phyloP scores from a whole-genome alignment of 2,888 invertebrate genomes.

The Habroteleia sp. region DNA sequence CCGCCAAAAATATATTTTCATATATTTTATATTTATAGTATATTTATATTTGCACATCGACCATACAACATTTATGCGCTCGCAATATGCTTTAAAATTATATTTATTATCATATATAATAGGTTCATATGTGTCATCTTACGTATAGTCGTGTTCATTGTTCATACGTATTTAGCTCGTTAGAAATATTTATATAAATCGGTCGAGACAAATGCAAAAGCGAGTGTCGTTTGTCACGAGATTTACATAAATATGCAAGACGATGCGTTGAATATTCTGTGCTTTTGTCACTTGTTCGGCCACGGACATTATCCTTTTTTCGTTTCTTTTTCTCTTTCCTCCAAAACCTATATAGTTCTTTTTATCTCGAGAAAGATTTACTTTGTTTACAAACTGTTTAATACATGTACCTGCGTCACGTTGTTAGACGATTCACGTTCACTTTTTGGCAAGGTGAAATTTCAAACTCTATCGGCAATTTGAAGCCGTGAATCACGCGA shows the following conservation, averaged over 20 bases:
- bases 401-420: neutral
- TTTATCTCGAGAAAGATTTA: too few relatives aligned
- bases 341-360: too few relatives aligned
- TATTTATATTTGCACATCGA: slow-evolving; percentile 61
- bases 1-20: slow-evolving; percentile 74
- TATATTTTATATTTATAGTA: slow-evolving; percentile 60
- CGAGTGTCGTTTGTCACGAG: neutral
- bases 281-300: slow-evolving; percentile 17
- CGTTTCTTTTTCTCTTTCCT: slow-evolving; percentile 1
- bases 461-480: slow-evolving; percentile 43
- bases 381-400: neutral
- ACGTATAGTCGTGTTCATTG: slow-evolving; percentile 55
- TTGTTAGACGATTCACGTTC: slow-evolving; percentile 5
- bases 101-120: slow-evolving; percentile 32
- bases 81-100: neutral
- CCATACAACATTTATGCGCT: slow-evolving; percentile 31
- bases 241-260: slow-evolving; percentile 25
- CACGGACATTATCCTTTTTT: slow-evolving; percentile 1
- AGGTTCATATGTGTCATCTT: slow-evolving; percentile 56
- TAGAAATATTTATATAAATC: slow-evolving; percentile 10
- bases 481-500: slow-evolving; percentile 61
- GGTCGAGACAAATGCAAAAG: slow-evolving; percentile 8
- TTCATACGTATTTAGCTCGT: slow-evolving; percentile 49
- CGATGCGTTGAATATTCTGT: slow-evolving; percentile 18
- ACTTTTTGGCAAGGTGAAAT: slow-evolving; percentile 30